Percentiles rank a stretch among this genome's conserved stretches.
phyloP scores from a whole-genome alignment of 2,888 invertebrate genomes.

The Bruchidius siliquastri region DNA sequence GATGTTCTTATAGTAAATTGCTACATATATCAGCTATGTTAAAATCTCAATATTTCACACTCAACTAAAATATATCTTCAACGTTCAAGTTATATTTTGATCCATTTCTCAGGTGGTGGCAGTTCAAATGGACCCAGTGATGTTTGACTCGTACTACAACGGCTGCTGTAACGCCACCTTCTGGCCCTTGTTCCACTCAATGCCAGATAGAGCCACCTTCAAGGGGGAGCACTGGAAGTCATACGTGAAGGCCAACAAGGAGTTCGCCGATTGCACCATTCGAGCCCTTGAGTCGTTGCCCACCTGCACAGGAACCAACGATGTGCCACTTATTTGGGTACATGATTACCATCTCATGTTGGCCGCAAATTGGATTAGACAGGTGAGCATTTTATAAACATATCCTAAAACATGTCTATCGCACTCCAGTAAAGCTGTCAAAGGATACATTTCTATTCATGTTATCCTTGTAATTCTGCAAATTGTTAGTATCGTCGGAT shows the following conservation, averaged over 20 bases:
- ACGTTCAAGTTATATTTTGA: background rate
- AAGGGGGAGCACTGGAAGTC: slow-evolving; percentile 78
- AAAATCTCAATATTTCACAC: too few relatives aligned
- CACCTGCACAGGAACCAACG: slow-evolving; percentile 45
- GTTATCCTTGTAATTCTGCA: too few relatives aligned
- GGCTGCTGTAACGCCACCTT: slow-evolving; percentile 89
- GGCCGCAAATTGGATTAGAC: slow-evolving; percentile 86
- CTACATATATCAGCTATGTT: too few relatives aligned
- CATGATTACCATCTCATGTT: slow-evolving; percentile 94
- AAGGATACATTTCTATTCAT: too few relatives aligned
- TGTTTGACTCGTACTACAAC: slow-evolving; percentile 86
- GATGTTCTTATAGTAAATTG: too few relatives aligned
- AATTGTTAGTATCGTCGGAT: too few relatives aligned
- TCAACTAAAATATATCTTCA: too few relatives aligned
- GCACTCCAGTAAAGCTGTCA: too few relatives aligned
- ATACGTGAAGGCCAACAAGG: slow-evolving; percentile 72
- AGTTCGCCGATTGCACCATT: slow-evolving; percentile 77
- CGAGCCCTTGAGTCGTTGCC: slow-evolving; percentile 56
- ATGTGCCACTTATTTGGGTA: slow-evolving; percentile 80
- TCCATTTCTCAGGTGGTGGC: slow-evolving; percentile 63
- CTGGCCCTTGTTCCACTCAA: slow-evolving; percentile 90
- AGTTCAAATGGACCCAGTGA: slow-evolving; percentile 68
- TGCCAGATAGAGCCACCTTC: slow-evolving; percentile 84
- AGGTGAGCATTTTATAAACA: slow-evolving; percentile 47
- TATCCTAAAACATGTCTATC: too few relatives aligned